These are phyloP conservation scores for Gymnobelideus leadbeateri DNA, from an alignment of 2,113 vertebrate species.

Conservation along the genomic window DNA sequence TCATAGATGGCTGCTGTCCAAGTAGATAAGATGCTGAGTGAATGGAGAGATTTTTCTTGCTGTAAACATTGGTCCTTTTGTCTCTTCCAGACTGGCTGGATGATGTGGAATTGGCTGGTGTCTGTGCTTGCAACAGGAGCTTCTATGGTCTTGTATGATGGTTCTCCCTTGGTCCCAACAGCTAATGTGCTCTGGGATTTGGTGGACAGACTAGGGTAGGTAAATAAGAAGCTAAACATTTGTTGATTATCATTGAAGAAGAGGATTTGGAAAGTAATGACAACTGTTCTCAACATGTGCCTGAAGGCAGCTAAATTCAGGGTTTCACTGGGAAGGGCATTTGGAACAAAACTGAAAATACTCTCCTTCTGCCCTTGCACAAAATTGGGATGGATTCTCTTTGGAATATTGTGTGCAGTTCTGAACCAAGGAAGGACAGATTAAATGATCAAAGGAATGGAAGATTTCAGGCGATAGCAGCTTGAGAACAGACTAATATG, in stretches of 20 bases:
- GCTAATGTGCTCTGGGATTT: slow-evolving; percentile 95
- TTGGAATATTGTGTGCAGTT: background rate
- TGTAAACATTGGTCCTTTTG: fast-evolving
- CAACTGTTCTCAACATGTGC: background rate
- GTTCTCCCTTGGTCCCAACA: slow-evolving; percentile 94
- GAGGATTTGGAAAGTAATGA: background rate
- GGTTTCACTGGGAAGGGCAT: background rate
- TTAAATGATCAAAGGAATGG: background rate
- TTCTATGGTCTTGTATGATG: slow-evolving; percentile 95
- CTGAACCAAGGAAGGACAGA: background rate
- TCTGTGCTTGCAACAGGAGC: slow-evolving; percentile 93
- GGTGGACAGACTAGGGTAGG: slow-evolving; percentile 95
- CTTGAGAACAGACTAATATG: background rate
- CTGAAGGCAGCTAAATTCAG: background rate
- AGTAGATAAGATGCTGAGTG: background rate
- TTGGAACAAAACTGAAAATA: background rate
- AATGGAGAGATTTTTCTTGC: fast-evolving
- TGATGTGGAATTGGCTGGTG: slow-evolving; percentile 99
- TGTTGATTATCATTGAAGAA: background rate
- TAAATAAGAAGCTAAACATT: background rate
- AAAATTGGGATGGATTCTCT: background rate
- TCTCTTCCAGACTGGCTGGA: slow-evolving; percentile 93
- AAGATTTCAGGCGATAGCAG: background rate
- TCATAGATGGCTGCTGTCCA: background rate
- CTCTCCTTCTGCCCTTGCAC: background rate